Percentiles rank a stretch among this genome's conserved stretches.
These are phyloP conservation scores for Todus mexicanus DNA, from an alignment of 2,797 vertebrate genomes.

Conservation along the genomic window DNA sequence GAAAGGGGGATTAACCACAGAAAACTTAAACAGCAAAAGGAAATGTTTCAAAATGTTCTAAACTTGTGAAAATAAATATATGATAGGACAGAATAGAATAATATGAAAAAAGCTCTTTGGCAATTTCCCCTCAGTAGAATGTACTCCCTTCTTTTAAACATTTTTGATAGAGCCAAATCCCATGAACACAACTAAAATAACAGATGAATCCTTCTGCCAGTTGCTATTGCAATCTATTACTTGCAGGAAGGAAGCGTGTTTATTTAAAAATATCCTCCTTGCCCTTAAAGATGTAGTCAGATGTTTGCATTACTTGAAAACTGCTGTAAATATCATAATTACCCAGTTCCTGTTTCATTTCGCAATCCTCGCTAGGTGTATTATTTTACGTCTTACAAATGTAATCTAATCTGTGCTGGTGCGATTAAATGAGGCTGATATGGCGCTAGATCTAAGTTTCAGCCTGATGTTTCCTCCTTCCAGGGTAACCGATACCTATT, in stretches of 20 bases:
- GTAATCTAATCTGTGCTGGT: not conserved
- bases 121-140: not conserved
- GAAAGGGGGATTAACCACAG: not conserved
- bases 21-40: not conserved
- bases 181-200: constrained; percentile 36
- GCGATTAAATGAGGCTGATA: not conserved
- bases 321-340: not conserved
- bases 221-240: constrained; percentile 55
- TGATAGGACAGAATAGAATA: not conserved
- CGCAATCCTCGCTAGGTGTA: not conserved
- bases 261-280: constrained; percentile 48
- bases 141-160: not conserved
- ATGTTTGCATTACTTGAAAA: constrained; percentile 13
- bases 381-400: not conserved
- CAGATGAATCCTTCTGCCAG: constrained; percentile 41
- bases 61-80: not conserved
- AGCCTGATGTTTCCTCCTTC: not conserved
- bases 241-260: constrained; percentile 49
- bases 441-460: not conserved
- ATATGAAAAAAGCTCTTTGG: not conserved
- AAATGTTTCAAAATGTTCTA: not conserved
- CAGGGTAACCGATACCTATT: not conserved
- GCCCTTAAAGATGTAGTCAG: constrained; percentile 25
- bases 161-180: constrained; percentile 32
- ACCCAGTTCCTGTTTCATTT: not conserved